A percentile compares a stretch with the other conserved stretches of the same genome.
Conservation (phyloP, 2,888 invertebrate species). For the Eupithecia centaureata region DNA sequence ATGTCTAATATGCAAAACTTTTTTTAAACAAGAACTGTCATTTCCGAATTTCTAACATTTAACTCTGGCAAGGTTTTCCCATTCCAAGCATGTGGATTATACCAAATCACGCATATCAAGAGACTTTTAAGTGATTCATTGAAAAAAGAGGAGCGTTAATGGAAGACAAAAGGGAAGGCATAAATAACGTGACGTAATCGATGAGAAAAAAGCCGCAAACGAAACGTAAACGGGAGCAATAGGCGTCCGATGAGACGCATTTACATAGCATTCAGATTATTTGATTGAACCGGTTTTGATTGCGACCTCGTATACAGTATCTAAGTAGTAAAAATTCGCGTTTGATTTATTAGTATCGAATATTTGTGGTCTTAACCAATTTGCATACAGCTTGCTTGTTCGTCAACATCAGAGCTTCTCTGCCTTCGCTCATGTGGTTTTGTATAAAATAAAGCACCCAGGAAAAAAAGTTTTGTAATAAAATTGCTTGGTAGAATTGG, state of each 20-base stretch:
- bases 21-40: background rate
- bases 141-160: constrained; percentile 72
- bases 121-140: constrained; percentile 71
- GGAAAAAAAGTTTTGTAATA: no score
- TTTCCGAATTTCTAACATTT: background rate
- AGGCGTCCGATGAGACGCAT: constrained; percentile 45
- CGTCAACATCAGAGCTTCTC: background rate
- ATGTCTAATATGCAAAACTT: background rate
- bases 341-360: background rate
- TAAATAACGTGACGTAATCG: constrained; percentile 80
- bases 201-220: constrained; percentile 61
- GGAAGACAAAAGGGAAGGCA: constrained; percentile 79
- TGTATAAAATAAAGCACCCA: background rate
- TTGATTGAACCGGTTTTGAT: background rate
- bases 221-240: constrained; percentile 54
- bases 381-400: background rate
- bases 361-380: background rate
- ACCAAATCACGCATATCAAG: constrained; percentile 60
- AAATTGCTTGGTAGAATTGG: no score
- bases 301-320: constrained; percentile 1
- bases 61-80: background rate
- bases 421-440: background rate
- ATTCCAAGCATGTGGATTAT: background rate
- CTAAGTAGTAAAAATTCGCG: background rate
- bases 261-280: constrained; percentile 15